Evolutionary conservation across 2,113 vertebrate genomes (phyloP), one percentile per base, ranked within the genome.

Genomic region (Mobula hypostoma): DNA sequence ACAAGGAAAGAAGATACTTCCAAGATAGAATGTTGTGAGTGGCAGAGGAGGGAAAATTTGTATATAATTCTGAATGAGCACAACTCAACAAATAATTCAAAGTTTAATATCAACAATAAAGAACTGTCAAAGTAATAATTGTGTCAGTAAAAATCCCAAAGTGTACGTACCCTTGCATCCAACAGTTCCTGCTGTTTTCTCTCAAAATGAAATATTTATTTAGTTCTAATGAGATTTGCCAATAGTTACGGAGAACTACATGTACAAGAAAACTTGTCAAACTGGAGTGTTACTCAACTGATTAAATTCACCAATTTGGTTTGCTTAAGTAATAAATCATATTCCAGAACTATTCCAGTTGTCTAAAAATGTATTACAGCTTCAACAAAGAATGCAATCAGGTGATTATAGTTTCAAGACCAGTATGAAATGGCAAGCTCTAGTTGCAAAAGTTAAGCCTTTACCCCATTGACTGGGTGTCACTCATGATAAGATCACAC

Each of bases 281-380:
- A 92, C n/a, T 29, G 68, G 40, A 70, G 88, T 36, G 68, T 92
- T 70, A 63, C 70, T 72, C 88, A 70, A 40, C 63, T 72, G 63
- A 92, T 29, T 70, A 15, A 40, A 29, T 92, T n/a, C 63, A 92
- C n/a, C 88, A 92, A 29, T 70, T n/a, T 40, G 9, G 36, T 40
- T 17, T 70, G 32, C 32, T 91, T 63, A 19, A 68, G 58, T 32
- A 91, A 91, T 66, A 91, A 92, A 92, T 70, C 88, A 92, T 70
- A 27, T 7, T 24, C 17, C 66, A 92, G 88, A 36, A 68, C 66
- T 92, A 3, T 68, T 29, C 68, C 32, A 92, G 66, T 92, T 48
- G 88, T 92, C 88, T 72, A 68, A 70, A 21, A 56, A 68, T 70
- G 48, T n/a, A 11, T 19, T 72, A 70, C 36, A 92, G 66, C 58